Evolutionary conservation across 2,797 vertebrate species (phyloP).

Genomic region (Pitangus sulphuratus): DNA sequence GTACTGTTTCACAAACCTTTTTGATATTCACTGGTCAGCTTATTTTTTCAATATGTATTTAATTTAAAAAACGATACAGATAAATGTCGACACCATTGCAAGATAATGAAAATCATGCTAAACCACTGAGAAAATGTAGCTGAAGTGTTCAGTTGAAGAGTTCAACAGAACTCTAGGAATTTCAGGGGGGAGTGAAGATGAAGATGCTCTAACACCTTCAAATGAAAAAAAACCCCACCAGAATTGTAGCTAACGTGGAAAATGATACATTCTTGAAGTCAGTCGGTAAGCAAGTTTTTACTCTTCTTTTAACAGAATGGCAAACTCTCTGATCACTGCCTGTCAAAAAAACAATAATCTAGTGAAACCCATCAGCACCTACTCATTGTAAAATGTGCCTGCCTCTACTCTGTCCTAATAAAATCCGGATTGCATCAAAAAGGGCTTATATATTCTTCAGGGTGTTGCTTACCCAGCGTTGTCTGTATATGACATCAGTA

Average conservation of each 20-base stretch:
- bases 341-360: conserved; percentile 43
- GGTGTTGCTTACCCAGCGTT: conserved; percentile 64
- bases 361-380: conserved; percentile 46
- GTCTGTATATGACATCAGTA: conserved; percentile 66
- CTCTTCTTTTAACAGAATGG: conserved; percentile 40
- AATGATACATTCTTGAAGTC: neutral
- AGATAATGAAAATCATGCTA: neutral
- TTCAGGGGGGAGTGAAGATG: neutral
- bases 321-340: conserved; percentile 31
- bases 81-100: neutral
- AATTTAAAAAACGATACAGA: neutral
- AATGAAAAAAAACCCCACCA: neutral
- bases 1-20: neutral
- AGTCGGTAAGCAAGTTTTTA: conserved; percentile 49
- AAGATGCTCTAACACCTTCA: neutral
- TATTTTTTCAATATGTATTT: neutral
- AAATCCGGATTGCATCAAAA: conserved; percentile 44
- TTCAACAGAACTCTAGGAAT: conserved; percentile 13
- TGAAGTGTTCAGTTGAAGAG: neutral
- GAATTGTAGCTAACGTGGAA: neutral
- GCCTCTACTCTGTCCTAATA: conserved; percentile 25
- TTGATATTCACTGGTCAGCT: neutral
- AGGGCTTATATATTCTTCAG: conserved; percentile 54
- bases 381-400: conserved; percentile 35
- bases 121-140: neutral